Evolutionary conservation across 2,113 vertebrate species (phyloP), one percentile per base, ranked within the genome.

Genomic region (Aldabrachelys gigantea): DNA sequence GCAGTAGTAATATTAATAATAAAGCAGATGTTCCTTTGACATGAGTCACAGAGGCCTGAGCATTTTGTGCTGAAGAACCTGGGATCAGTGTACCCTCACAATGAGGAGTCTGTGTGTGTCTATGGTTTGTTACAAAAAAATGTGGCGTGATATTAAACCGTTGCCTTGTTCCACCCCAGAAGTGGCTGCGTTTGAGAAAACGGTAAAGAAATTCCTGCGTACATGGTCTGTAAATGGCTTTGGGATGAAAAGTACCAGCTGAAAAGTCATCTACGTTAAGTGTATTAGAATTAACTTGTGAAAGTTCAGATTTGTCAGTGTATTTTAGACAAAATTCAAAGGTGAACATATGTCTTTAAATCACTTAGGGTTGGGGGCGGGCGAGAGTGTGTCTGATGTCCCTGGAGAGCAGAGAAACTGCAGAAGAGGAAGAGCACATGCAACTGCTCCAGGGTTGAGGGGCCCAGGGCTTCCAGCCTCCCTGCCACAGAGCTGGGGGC

Each of bases 251-350:
- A 35, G 57, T 79, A 50, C 35, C 0, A 17, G 69, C 10, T 89
- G 41, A 84, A 75, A 89, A 91, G 53, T 76, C 14, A 72, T 81
- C 82, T 29, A 91, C 94, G 93, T 91, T 22, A 92, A 81, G 72
- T 57, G 41, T 11, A 35, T 4, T 54, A 90, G 91, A 97, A 97
- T 93, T 91, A 96, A 95, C 90, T 82, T 86, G 84, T 95, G 89
- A 83, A 93, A 95, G 97, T 89, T 95, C 91, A 53, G n/a, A 92
- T 91, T 92, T 92, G 91, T 84, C 65, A 80, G 90, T 25, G 95
- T 92, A 90, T 92, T 95, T 62, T 14, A 79, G 22, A 93, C 72
- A 49, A 87, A 84, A 94, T 94, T 94, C 92, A 88, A 93, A 65
- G 88, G 47, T 49, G 69, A 79, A 27, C 79, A 80, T 54, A 52